Evolutionary conservation across 2,113 vertebrate genomes (phyloP), one percentile per base, ranked within the genome.

Genomic region (Dolichallabes microphthalmus): DNA sequence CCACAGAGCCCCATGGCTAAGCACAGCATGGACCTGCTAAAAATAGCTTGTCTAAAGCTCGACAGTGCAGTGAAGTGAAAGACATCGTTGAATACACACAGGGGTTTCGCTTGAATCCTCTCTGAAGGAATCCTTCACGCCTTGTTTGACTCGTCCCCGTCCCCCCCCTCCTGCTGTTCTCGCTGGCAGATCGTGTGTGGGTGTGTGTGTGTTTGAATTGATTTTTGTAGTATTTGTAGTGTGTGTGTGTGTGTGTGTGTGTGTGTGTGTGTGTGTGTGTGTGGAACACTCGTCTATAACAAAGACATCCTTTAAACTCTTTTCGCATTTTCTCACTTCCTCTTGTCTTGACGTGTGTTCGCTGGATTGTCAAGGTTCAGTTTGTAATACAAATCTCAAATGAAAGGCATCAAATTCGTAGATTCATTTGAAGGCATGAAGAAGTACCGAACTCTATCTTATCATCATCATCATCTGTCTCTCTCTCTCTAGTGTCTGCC

Each of bases 21-120:
- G 57, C 79, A 75, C 80, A 74, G 74, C 80, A 74, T 13, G 27
- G 64, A 22, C 45, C 7, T 3, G 45, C 80, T 86, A 86, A 83
- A 86, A 66, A 86, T 86, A 88, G 60, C 30, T 39, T 2, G 20
- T 73, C 63, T 57, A 61, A 74, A 15, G 15, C 50, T 30, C 50
- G 58, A 82, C 57, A 27, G 27, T 25, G 53, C 60, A 52, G 71
- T 66, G 55, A 30, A 84, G 32, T 84, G 82, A 63, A 75, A 64
- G 71, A 50, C 55, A 45, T 25, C 61, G 82, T 30, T 39, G 55
- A 25, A 39, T 60, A 39, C 39, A 39, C 60, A 79, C 25, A 81
- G 78, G 79, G 60, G 22, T 81, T 81, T 52, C 64, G 39, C 79
- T 81, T 22, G 55, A 79, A 14, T 39, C 64, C 79, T 80, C 58